These are phyloP conservation scores for Melospiza melodia DNA, from an alignment of 2,113 vertebrate species.

Conservation along the genomic window DNA sequence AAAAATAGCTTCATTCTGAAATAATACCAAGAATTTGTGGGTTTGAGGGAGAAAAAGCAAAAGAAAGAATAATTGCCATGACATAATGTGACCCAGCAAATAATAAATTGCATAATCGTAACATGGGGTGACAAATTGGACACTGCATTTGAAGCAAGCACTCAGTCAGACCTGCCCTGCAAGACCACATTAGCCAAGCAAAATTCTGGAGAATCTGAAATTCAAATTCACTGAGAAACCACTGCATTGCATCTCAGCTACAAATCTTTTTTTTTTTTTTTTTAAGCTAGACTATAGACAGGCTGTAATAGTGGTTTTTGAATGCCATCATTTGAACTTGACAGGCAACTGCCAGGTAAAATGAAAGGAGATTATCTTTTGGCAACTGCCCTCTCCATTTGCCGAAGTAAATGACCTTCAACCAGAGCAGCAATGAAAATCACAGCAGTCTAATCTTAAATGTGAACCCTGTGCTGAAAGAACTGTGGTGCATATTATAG, in stretches of 20 bases:
- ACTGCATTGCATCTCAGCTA: background rate
- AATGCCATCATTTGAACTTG: slow-evolving; percentile 41
- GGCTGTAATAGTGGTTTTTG: background rate
- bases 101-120: background rate
- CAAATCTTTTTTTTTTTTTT: background rate
- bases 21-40: background rate
- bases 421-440: slow-evolving; percentile 42
- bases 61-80: background rate
- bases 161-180: background rate
- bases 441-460: slow-evolving; percentile 41
- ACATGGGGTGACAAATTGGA: background rate
- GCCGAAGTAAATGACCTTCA: slow-evolving; percentile 60
- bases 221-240: background rate
- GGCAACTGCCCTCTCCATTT: slow-evolving; percentile 48
- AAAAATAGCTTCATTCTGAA: background rate
- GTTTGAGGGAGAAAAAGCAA: background rate
- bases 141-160: background rate
- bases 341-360: slow-evolving; percentile 45
- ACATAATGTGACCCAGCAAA: background rate
- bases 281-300: background rate
- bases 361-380: slow-evolving; percentile 58
- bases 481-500: slow-evolving; percentile 21
- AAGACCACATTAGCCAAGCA: background rate
- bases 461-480: slow-evolving; percentile 19
- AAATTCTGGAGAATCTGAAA: background rate